Conservation (phyloP, 2,113 vertebrate species). For the Pseudorectes ferrugineus region DNA sequence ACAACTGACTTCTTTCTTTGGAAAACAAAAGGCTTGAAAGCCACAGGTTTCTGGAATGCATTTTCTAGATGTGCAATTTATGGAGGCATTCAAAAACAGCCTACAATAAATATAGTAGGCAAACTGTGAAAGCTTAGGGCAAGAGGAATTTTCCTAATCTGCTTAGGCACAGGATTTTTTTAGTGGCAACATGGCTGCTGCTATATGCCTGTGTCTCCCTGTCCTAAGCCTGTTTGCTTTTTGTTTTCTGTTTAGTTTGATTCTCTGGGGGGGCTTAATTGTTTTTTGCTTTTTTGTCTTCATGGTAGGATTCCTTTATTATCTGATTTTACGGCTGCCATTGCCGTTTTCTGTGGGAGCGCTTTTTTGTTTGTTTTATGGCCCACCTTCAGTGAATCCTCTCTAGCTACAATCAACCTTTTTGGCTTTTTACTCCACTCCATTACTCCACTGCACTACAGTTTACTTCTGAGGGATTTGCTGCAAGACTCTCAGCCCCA, state of each 20-base stretch:
- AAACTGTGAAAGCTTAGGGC: conserved; percentile 2
- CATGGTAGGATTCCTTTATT: conserved; percentile 7
- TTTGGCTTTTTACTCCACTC: background rate
- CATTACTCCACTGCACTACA: background rate
- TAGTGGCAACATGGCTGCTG: conserved; percentile 28
- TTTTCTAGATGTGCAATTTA: background rate
- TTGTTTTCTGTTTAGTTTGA: conserved; percentile 58
- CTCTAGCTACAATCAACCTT: background rate
- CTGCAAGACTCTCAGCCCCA: background rate
- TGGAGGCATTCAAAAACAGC: background rate
- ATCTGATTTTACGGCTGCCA: conserved; percentile 43
- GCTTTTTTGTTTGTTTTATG: conserved; percentile 42
- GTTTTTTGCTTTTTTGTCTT: conserved; percentile 28
- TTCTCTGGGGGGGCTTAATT: conserved; percentile 50
- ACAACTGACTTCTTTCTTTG: background rate
- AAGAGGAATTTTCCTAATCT: conserved; percentile 50
- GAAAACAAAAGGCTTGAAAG: background rate
- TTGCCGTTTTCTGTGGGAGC: conserved; percentile 8
- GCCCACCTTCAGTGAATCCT: conserved; percentile 44
- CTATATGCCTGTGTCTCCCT: conserved; percentile 33
- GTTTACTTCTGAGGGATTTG: background rate
- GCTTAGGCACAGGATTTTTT: conserved; percentile 29
- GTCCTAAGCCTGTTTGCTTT: conserved; percentile 43
- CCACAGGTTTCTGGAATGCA: background rate
- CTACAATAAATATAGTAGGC: background rate